A percentile compares a stretch with the other conserved stretches of the same genome.
phyloP scores from a whole-genome alignment of 2,888 invertebrate species.

The Ectemnius cavifrons region DNA sequence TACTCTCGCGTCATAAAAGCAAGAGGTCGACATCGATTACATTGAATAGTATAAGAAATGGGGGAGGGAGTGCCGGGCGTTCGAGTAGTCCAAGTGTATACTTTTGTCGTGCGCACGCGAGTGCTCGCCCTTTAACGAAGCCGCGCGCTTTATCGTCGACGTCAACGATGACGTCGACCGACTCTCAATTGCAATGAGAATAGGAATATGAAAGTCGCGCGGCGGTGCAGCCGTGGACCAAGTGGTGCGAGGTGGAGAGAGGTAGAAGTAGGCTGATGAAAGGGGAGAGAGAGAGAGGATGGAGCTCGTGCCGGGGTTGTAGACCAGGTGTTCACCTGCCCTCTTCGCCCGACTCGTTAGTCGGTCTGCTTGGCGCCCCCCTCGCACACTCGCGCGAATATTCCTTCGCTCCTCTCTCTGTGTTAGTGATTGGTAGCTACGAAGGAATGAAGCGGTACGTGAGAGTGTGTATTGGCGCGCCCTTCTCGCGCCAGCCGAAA shows the following conservation, averaged over 20 bases:
- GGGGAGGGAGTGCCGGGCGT: too few species aligned
- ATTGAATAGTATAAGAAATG: too few species aligned
- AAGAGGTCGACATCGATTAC: too few species aligned
- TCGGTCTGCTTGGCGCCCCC: constrained; percentile 67
- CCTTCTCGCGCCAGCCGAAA: neutral
- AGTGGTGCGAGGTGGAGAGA: neutral
- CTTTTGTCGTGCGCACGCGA: too few species aligned
- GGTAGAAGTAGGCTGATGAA: neutral
- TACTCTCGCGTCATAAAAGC: too few species aligned
- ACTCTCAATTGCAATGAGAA: too few species aligned
- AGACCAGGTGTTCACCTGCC: constrained; percentile 77
- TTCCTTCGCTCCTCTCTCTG: constrained; percentile 21
- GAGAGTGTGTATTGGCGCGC: constrained; percentile 6
- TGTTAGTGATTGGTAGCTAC: constrained; percentile 9
- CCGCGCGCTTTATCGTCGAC: too few species aligned
- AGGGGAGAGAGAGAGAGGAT: constrained; percentile 47
- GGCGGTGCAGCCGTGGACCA: neutral
- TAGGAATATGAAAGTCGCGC: too few species aligned
- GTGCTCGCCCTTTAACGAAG: too few species aligned
- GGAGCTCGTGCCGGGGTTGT: constrained; percentile 67
- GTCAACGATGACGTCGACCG: too few species aligned
- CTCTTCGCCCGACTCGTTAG: constrained; percentile 62
- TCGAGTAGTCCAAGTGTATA: constrained; percentile 35
- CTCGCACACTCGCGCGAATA: constrained; percentile 36
- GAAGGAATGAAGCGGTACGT: neutral